Base-by-base conservation (phyloP, 2,888 invertebrate species). In the Andrena bucephala region DNA sequence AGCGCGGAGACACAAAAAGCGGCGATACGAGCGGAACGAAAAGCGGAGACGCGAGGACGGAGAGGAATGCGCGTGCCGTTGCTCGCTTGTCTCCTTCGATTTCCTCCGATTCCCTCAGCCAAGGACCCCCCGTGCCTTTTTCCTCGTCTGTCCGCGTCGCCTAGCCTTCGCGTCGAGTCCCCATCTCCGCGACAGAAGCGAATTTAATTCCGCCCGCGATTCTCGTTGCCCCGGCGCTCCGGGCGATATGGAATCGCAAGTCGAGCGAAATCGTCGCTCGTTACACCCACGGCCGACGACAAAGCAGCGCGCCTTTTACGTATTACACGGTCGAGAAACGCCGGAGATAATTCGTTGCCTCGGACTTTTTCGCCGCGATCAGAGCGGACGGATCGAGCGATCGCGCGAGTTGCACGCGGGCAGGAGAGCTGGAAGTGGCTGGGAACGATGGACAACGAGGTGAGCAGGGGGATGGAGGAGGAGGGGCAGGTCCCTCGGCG, bases 1-100 rank as follows among this genome's bases (percentile, higher is more conserved):
- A 83, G 86, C 87, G 83, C 85, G 85, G 87, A 87, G 86, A 87
- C 89, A 87, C 86, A 88, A 89, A 85, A 89, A 89, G 83, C 87
- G 78, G 78, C 84, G 83, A 54, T 77, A 77, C 79, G 81, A 81
- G 85, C 79, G 77, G 84, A 68, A 76, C 66, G 84, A 81, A 75
- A 81, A 85, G 82, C 75, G 83, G 84, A 42, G 87, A 85, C 84
- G 85, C 89, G 89, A 78, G 65, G 62, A 73, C 42, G 63, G 48
- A 62, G 79, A 66, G 70, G 67, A 77, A 67, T 63, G 42, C 57
- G 54, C 42, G 67, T 67, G 72, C 69, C 24, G 29, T 0, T 62
- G 13, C 10, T 54, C 27, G 54, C 50, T 42, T 42, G 36, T 76
- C 57, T 70, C 29, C 78, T 82, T 74, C 54, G 62, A 57, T 73